phyloP scores from a whole-genome alignment of 1,140 invertebrate species.

The Leptinotarsa defecta region DNA sequence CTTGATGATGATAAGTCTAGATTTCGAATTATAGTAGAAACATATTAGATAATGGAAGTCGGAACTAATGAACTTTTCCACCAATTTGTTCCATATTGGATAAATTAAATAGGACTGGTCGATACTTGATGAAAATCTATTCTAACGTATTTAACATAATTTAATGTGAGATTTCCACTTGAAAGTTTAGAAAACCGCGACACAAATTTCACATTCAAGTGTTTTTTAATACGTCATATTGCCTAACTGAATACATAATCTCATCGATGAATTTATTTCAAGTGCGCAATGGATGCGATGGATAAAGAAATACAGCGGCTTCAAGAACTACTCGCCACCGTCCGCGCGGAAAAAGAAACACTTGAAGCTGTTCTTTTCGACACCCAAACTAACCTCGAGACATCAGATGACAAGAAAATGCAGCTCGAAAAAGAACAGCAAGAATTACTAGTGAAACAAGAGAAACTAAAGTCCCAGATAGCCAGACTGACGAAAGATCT shows the following conservation, averaged over 20 bases:
- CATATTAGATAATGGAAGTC: too few species aligned
- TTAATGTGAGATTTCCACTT: too few species aligned
- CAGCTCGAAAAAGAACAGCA: conserved; percentile 78
- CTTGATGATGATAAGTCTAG: too few species aligned
- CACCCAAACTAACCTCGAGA: conserved; percentile 77
- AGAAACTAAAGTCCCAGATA: conserved; percentile 73
- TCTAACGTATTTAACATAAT: too few species aligned
- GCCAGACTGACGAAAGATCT: conserved; percentile 73
- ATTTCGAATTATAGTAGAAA: too few species aligned
- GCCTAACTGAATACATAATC: too few species aligned
- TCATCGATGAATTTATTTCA: conserved; percentile 6
- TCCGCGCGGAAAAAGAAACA: conserved; percentile 79
- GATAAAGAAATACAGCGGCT: conserved; percentile 79
- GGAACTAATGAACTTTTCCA: too few species aligned
- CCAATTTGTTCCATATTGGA: too few species aligned
- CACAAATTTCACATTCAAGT: too few species aligned
- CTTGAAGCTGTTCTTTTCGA: conserved; percentile 81
- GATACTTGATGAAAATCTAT: too few species aligned
- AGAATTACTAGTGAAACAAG: conserved; percentile 75
- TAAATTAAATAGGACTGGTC: too few species aligned
- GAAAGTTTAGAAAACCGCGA: too few species aligned
- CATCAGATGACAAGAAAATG: conserved; percentile 69
- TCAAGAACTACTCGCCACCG: conserved; percentile 74
- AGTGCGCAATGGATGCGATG: conserved; percentile 74
- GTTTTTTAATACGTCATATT: neutral